phyloP scores from a whole-genome alignment of 2,888 invertebrate genomes.

The Globia sparganii region DNA sequence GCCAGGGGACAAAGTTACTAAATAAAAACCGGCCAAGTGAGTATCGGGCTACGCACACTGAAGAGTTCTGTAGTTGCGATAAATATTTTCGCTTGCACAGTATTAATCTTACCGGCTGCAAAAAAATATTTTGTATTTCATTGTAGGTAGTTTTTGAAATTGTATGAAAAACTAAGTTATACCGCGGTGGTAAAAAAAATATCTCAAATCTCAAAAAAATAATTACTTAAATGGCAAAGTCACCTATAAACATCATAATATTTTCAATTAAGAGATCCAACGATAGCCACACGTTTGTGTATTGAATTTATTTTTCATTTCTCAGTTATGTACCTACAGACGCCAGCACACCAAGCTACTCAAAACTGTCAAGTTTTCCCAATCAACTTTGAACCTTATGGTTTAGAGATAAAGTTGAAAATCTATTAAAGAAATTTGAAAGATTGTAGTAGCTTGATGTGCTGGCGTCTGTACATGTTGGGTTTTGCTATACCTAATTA shows the following conservation, averaged over 20 bases:
- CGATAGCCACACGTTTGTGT: background rate
- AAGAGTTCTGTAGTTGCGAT: background rate
- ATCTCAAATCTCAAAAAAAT: background rate
- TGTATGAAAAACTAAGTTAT: background rate
- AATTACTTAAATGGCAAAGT: too few relatives aligned
- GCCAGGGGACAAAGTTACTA: slow-evolving; percentile 3
- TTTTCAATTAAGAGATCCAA: too few relatives aligned
- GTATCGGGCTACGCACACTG: background rate
- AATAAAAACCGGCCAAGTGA: slow-evolving; percentile 33
- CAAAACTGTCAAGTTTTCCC: too few relatives aligned
- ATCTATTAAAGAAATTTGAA: too few relatives aligned
- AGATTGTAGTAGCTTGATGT: too few relatives aligned
- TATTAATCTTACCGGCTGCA: background rate
- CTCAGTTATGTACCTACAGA: too few relatives aligned
- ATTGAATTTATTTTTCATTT: background rate
- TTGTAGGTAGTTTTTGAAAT: background rate
- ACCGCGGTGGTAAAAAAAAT: background rate
- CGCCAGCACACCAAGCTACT: too few relatives aligned
- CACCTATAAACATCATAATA: too few relatives aligned
- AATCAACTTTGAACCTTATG: too few relatives aligned
- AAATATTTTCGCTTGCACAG: background rate
- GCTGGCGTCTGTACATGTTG: too few relatives aligned
- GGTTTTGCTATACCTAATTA: background rate
- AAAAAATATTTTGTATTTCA: background rate
- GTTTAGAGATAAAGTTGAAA: too few relatives aligned